A percentile compares a stretch with the other conserved stretches of the same genome.
These are phyloP conservation scores for Acanthurus leucopareius DNA, from an alignment of 2,797 vertebrate species.

Conservation along the genomic window DNA sequence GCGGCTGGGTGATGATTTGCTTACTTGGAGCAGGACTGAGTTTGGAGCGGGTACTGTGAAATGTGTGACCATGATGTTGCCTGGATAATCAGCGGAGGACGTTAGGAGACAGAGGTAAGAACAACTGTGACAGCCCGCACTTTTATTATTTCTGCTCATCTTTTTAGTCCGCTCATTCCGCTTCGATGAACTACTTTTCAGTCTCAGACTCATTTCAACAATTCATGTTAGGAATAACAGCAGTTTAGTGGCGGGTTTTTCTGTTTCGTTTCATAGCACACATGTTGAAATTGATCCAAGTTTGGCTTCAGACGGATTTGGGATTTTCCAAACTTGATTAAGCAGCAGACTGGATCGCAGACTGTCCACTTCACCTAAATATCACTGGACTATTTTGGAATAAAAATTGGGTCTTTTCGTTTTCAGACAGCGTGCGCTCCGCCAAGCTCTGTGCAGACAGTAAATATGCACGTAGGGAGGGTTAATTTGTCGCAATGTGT, in stretches of 20 bases:
- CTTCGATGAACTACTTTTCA: constrained; percentile 65
- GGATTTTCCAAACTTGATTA: constrained; percentile 68
- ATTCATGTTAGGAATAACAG: neutral
- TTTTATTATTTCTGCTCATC: neutral
- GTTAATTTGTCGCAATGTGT: constrained; percentile 55
- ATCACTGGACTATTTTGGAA: constrained; percentile 24
- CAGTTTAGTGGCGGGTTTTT: constrained; percentile 7
- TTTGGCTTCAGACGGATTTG: constrained; percentile 44
- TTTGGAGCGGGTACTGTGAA: constrained; percentile 95
- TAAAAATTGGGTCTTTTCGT: constrained; percentile 28
- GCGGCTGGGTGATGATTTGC: constrained; percentile 89
- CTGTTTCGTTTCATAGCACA: neutral
- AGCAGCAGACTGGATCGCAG: neutral
- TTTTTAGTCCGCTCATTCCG: neutral
- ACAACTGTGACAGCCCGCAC: constrained; percentile 38
- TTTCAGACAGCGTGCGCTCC: constrained; percentile 29
- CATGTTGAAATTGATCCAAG: constrained; percentile 49
- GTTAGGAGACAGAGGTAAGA: constrained; percentile 82
- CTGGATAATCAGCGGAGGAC: constrained; percentile 83
- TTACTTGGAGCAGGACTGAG: constrained; percentile 89
- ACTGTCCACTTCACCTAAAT: neutral
- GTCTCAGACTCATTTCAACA: constrained; percentile 24
- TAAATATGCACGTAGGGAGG: constrained; percentile 24
- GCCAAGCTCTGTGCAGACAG: constrained; percentile 11
- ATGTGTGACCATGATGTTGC: constrained; percentile 89